These are phyloP conservation scores for Clarias fuscus DNA, from an alignment of 2,797 vertebrate genomes.

Conservation along the genomic window DNA sequence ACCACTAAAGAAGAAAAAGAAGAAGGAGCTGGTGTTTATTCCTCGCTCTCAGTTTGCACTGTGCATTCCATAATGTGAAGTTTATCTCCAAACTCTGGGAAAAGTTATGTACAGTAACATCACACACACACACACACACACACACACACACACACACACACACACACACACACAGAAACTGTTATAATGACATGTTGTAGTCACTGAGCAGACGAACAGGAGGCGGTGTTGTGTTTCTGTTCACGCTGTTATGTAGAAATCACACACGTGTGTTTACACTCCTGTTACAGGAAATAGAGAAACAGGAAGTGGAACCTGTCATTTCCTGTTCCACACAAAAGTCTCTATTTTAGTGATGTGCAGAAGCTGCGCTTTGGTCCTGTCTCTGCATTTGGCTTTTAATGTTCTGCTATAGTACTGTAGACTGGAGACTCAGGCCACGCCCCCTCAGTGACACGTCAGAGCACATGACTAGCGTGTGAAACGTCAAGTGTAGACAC, in stretches of 20 bases:
- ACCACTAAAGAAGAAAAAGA: conserved; percentile 59
- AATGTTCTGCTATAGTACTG: background rate
- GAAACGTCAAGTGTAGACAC: no score
- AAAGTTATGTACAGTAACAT: conserved; percentile 49
- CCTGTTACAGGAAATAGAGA: background rate
- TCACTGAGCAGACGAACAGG: background rate
- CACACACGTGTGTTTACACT: background rate
- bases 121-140: background rate
- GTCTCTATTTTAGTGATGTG: background rate
- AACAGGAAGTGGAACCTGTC: conserved; percentile 8
- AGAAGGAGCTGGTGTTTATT: conserved; percentile 31
- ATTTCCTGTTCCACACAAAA: background rate
- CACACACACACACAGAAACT: background rate
- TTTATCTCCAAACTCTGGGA: conserved; percentile 73
- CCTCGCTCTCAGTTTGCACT: conserved; percentile 73
- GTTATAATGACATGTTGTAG: background rate
- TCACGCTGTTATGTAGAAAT: background rate
- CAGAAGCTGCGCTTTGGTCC: background rate
- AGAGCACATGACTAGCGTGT: no score
- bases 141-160: no score
- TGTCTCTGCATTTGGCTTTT: background rate
- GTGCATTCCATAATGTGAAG: conserved; percentile 84
- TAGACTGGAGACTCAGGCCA: background rate
- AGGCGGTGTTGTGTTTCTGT: background rate
- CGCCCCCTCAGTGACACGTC: background rate